Evolutionary conservation across 23 tunicate genomes (phyloP).

Genomic region (Aplidium turbinatum): DNA sequence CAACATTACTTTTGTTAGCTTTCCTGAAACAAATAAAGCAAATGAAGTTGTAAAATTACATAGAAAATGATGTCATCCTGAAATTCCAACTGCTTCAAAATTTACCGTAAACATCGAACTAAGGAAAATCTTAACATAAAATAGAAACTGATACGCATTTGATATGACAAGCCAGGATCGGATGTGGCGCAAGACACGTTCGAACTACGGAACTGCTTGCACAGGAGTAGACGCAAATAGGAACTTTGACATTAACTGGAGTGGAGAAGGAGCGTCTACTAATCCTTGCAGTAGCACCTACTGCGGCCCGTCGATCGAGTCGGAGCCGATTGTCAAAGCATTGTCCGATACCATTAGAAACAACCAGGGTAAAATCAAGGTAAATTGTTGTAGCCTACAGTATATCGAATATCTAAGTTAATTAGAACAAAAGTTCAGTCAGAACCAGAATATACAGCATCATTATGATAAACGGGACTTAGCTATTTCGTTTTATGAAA

Average conservation of each 20-base stretch:
- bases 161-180: too few species aligned
- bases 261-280: constrained; percentile 67
- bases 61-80: too few species aligned
- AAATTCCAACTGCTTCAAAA: too few species aligned
- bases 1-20: too few species aligned
- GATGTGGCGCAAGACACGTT: constrained; percentile 92
- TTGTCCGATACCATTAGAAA: constrained; percentile 33
- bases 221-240: constrained; percentile 84
- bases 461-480: too few species aligned
- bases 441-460: too few species aligned
- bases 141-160: too few species aligned
- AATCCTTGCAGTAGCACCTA: constrained; percentile 71
- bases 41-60: too few species aligned
- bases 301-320: constrained; percentile 59
- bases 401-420: not conserved
- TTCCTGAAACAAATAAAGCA: too few species aligned
- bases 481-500: too few species aligned
- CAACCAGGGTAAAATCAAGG: constrained; percentile 12
- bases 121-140: too few species aligned
- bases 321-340: constrained; percentile 69
- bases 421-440: not conserved
- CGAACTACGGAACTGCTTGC: constrained; percentile 55
- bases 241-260: constrained; percentile 72
- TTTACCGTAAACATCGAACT: too few species aligned
- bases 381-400: not conserved